A percentile compares a stretch with the other conserved stretches of the same genome.
These are phyloP conservation scores for Melanerpes aurifrons DNA, from an alignment of 2,113 vertebrate species.

Conservation along the genomic window DNA sequence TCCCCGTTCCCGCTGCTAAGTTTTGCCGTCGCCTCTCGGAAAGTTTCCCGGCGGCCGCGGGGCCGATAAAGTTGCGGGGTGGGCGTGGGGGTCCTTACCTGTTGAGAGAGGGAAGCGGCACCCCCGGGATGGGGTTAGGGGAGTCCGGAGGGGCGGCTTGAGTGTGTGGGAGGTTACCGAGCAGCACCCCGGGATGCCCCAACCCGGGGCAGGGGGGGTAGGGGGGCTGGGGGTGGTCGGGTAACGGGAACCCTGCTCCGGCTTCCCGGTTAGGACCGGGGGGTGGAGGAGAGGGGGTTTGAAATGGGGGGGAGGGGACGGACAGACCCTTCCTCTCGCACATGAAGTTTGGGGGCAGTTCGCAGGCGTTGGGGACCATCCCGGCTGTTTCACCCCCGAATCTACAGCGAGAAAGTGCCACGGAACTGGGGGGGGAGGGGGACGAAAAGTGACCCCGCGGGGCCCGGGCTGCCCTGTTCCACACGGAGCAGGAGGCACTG, in stretches of 20 bases:
- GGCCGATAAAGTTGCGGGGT: not conserved
- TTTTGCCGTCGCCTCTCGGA: not conserved
- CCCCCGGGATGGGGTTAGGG: not conserved
- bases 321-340: not conserved
- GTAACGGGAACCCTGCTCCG: too few relatives aligned
- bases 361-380: not conserved
- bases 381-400: not conserved
- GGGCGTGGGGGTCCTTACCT: not conserved
- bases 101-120: not conserved
- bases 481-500: not conserved
- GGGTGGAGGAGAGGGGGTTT: not conserved
- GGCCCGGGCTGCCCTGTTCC: not conserved
- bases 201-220: too few relatives aligned
- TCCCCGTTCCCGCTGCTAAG: not conserved
- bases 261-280: not conserved
- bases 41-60: not conserved
- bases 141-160: not conserved
- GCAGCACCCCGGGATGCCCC: not conserved
- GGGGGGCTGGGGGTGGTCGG: not conserved
- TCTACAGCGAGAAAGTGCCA: not conserved
- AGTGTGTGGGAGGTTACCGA: not conserved
- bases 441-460: accelerated
- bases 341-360: not conserved
- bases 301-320: not conserved
- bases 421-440: too few relatives aligned